Percentiles rank a stretch among this genome's conserved stretches.
These are phyloP conservation scores for Condylura cristata DNA, from an alignment of 2,113 vertebrate species.

Conservation along the genomic window DNA sequence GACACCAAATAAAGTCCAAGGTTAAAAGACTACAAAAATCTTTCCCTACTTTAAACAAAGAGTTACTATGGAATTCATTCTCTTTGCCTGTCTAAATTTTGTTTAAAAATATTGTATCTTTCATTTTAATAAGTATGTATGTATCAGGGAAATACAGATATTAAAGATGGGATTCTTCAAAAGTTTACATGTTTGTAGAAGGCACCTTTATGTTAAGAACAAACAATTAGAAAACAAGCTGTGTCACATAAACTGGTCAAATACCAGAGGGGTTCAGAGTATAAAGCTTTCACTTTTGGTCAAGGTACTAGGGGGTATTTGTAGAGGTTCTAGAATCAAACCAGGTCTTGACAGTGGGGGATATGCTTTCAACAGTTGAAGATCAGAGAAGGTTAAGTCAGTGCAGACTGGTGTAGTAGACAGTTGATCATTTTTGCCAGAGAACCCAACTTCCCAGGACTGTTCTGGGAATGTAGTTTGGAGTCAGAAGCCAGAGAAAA, in stretches of 20 bases:
- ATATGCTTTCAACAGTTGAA: neutral
- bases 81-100: neutral
- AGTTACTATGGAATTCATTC: neutral
- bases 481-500: neutral
- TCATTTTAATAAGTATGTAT: neutral
- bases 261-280: neutral
- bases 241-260: neutral
- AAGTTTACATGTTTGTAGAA: neutral
- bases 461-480: neutral
- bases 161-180: neutral
- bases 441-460: neutral
- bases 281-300: neutral
- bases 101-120: neutral
- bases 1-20: neutral
- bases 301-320: neutral
- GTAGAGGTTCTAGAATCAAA: neutral
- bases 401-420: neutral
- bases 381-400: neutral
- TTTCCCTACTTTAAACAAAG: conserved; percentile 34
- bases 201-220: neutral
- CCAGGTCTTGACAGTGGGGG: neutral
- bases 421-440: neutral
- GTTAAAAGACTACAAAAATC: neutral
- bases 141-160: neutral
- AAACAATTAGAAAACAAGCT: neutral